These are phyloP conservation scores for Drosophila simulans DNA, from an alignment of 1,140 invertebrate species.

Conservation along the genomic window DNA sequence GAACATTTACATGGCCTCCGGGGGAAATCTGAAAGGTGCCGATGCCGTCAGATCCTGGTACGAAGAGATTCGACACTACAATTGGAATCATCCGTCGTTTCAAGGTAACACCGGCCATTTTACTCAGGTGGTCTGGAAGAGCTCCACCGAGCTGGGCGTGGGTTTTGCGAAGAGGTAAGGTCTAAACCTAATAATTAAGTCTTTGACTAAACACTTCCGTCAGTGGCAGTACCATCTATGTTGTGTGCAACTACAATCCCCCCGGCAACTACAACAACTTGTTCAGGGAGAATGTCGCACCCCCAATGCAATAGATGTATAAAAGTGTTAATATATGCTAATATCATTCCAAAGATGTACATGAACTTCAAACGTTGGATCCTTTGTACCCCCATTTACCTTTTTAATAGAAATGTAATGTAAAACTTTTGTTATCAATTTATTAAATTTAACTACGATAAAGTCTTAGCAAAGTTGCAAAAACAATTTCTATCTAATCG, in stretches of 20 bases:
- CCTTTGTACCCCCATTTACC: too few relatives aligned
- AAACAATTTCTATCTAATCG: neutral
- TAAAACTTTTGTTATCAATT: too few relatives aligned
- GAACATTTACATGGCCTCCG: slow-evolving; percentile 90
- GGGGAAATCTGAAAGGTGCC: slow-evolving; percentile 86
- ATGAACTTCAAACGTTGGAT: neutral
- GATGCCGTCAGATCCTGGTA: slow-evolving; percentile 88
- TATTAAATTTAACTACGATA: neutral
- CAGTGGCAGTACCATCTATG: slow-evolving; percentile 58
- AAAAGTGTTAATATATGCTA: neutral
- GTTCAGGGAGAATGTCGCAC: slow-evolving; percentile 60
- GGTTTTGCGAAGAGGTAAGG: slow-evolving; percentile 87
- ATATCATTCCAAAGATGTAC: neutral
- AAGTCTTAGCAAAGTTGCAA: too few relatives aligned
- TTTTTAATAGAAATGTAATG: too few relatives aligned
- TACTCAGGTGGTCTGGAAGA: slow-evolving; percentile 91
- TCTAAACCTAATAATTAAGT: neutral
- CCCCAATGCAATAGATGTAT: neutral
- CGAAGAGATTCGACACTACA: slow-evolving; percentile 86
- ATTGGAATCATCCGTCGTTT: slow-evolving; percentile 87
- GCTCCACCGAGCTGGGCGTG: slow-evolving; percentile 89
- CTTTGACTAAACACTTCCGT: neutral
- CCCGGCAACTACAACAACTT: slow-evolving; percentile 63
- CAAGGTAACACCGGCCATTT: slow-evolving; percentile 89
- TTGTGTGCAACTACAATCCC: slow-evolving; percentile 78